phyloP scores from a whole-genome alignment of 2,113 vertebrate species.

The Alosa alosa region DNA sequence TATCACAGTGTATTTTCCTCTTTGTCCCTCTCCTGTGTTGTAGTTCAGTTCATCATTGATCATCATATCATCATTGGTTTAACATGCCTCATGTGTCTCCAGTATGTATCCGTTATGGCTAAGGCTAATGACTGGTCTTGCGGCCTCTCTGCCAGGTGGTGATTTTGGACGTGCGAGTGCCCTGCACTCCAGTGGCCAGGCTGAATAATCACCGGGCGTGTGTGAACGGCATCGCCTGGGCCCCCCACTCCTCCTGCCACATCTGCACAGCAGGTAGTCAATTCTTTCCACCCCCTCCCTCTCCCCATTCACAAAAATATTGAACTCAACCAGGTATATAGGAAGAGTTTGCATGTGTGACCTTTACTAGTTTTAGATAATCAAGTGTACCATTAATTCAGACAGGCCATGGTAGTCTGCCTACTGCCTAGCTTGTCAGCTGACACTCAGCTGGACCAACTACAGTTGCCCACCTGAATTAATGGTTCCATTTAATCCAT shows the following conservation, averaged over 20 bases:
- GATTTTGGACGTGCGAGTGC: constrained; percentile 95
- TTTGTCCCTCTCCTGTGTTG: no score
- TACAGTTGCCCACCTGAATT: constrained; percentile 80
- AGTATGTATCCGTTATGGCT: not conserved
- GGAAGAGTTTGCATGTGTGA: no score
- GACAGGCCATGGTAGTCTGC: no score
- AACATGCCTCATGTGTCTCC: not conserved
- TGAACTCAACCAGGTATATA: no score
- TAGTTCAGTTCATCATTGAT: no score
- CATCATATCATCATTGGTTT: no score
- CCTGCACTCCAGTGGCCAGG: constrained; percentile 95
- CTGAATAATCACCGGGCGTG: constrained; percentile 97
- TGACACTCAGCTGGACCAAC: constrained; percentile 78
- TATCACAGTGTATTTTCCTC: no score
- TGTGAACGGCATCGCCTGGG: constrained; percentile 98
- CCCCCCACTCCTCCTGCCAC: constrained; percentile 97
- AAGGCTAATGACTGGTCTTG: not conserved
- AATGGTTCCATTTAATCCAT: no score
- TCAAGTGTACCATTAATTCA: no score
- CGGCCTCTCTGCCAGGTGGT: constrained; percentile 78
- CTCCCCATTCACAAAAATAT: not conserved
- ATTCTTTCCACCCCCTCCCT: constrained; percentile 19
- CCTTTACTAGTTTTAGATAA: no score
- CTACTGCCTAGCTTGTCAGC: no score
- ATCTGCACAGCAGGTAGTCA: constrained; percentile 94